These are phyloP conservation scores for Caenorhabditis doughertyi DNA, from an alignment of 2,888 invertebrate genomes.

Conservation along the genomic window DNA sequence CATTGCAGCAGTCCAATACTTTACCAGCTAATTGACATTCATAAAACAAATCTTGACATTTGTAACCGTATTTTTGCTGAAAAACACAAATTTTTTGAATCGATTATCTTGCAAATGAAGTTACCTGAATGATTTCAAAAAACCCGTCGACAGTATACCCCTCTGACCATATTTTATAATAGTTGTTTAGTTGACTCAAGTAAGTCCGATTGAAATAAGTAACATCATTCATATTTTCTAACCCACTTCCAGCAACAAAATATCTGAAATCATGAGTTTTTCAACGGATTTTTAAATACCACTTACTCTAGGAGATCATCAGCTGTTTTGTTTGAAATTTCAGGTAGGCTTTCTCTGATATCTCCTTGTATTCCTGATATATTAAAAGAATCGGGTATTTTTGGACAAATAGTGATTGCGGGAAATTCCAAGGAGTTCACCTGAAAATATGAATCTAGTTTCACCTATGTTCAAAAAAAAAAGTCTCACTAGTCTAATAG, in stretches of 20 bases:
- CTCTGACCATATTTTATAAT: constrained; percentile 76
- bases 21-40: constrained; percentile 78
- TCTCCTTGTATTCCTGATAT: constrained; percentile 69
- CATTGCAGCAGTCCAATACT: constrained; percentile 75
- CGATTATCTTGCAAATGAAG: neutral
- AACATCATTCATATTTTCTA: constrained; percentile 79
- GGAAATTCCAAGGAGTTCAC: constrained; percentile 77
- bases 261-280: constrained; percentile 59
- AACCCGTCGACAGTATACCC: constrained; percentile 74
- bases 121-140: constrained; percentile 76
- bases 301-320: constrained; percentile 72
- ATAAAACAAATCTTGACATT: constrained; percentile 78
- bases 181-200: constrained; percentile 70
- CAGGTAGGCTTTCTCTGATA: constrained; percentile 70
- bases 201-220: constrained; percentile 75
- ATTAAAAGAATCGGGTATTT: constrained; percentile 78
- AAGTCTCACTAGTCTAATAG: constrained; percentile 73
- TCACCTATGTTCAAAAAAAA: neutral
- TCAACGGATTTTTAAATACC: neutral
- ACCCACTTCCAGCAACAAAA: constrained; percentile 78
- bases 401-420: constrained; percentile 80
- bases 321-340: constrained; percentile 64
- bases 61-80: constrained; percentile 79
- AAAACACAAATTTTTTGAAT: constrained; percentile 32
- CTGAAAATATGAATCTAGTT: constrained; percentile 64